Percentiles rank a stretch among this genome's conserved stretches.
Evolutionary conservation across 92 coral and sea anemone genomes (phyloP).

Genomic region (Actinostola sp.): DNA sequence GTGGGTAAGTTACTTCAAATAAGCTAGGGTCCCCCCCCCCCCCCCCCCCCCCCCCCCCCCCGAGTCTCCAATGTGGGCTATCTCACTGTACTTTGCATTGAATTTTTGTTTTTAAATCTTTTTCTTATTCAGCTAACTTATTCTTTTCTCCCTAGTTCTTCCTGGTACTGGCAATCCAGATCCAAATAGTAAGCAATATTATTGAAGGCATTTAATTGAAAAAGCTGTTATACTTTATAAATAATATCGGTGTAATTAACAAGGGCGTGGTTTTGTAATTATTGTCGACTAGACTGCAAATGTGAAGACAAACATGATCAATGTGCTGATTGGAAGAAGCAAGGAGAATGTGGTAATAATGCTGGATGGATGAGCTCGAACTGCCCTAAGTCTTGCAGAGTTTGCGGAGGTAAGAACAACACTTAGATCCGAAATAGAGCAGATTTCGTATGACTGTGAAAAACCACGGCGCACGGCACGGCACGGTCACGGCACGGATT

Average conservation of each 20-base stretch:
- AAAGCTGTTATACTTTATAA: not conserved
- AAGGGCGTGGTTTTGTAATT: too few relatives aligned
- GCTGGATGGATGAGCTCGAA: constrained; percentile 74
- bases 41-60: too few relatives aligned
- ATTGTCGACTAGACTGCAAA: constrained; percentile 40
- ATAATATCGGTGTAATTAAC: not conserved
- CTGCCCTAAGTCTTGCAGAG: constrained; percentile 83
- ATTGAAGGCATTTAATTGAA: too few relatives aligned
- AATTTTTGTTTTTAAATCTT: not conserved
- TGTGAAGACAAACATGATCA: constrained; percentile 66
- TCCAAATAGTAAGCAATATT: constrained; percentile 62
- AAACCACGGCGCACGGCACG: too few relatives aligned
- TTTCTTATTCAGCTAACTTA: not conserved
- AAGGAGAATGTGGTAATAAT: constrained; percentile 76
- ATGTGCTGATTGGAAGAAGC: constrained; percentile 61
- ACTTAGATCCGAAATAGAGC: too few relatives aligned
- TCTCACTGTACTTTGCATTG: too few relatives aligned
- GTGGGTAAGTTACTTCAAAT: not conserved
- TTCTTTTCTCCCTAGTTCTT: constrained; percentile 36
- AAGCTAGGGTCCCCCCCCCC: not conserved
- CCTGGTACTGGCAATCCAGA: constrained; percentile 79
- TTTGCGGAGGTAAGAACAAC: constrained; percentile 66
- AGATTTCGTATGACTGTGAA: too few relatives aligned
- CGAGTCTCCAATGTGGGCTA: too few relatives aligned
- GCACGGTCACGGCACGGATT: too few relatives aligned